Conservation (phyloP, 2,888 invertebrate species). For the Aphodius sticticus region DNA sequence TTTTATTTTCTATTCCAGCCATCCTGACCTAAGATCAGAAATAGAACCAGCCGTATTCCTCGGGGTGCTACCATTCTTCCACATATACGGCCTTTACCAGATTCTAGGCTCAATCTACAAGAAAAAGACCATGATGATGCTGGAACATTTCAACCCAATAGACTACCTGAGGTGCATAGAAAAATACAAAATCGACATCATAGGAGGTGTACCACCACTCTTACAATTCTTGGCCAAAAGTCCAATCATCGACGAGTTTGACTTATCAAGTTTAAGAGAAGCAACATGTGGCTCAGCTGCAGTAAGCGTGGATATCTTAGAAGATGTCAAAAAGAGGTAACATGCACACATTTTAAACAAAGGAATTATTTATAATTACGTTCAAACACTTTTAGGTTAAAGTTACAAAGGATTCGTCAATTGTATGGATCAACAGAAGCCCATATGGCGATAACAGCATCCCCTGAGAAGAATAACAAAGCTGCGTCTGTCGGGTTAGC, state of each 20-base stretch:
- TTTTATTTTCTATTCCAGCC: neutral
- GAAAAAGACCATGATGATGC: slow-evolving; percentile 42
- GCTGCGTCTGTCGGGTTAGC: slow-evolving; percentile 72
- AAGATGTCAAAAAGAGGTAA: slow-evolving; percentile 25
- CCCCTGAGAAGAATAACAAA: slow-evolving; percentile 56
- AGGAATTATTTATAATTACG: neutral
- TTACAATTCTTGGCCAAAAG: slow-evolving; percentile 83
- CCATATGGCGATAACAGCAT: slow-evolving; percentile 65
- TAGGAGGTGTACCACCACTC: slow-evolving; percentile 81
- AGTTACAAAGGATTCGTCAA: slow-evolving; percentile 67
- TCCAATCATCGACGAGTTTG: slow-evolving; percentile 77
- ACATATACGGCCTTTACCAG: slow-evolving; percentile 48
- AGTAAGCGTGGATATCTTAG: slow-evolving; percentile 67
- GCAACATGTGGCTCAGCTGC: slow-evolving; percentile 84
- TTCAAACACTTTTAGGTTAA: slow-evolving; percentile 55
- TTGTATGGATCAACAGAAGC: slow-evolving; percentile 82
- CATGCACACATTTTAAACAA: neutral
- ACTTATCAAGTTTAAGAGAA: slow-evolving; percentile 73
- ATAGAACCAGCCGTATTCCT: slow-evolving; percentile 59
- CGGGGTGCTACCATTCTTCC: slow-evolving; percentile 56
- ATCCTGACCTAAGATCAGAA: neutral
- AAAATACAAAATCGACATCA: slow-evolving; percentile 70
- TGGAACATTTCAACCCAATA: slow-evolving; percentile 54
- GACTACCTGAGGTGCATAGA: slow-evolving; percentile 75
- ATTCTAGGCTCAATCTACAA: slow-evolving; percentile 43